These are phyloP conservation scores for Notodonta ziczac DNA, from an alignment of 2,888 invertebrate species.

Conservation along the genomic window DNA sequence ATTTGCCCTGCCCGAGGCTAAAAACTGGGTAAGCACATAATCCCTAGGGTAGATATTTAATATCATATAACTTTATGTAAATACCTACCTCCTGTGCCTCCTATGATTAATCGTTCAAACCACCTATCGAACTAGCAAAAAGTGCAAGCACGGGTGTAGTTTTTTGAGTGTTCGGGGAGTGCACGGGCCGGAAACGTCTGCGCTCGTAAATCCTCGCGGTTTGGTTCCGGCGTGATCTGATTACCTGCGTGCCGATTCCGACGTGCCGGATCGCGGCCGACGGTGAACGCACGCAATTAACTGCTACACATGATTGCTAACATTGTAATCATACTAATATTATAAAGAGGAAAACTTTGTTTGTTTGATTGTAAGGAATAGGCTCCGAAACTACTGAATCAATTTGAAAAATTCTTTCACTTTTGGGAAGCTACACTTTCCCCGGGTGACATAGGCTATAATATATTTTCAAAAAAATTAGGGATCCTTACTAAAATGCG, in stretches of 20 bases:
- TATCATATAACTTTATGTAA: too few relatives aligned
- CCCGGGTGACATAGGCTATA: too few relatives aligned
- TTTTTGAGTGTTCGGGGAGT: conserved; percentile 53
- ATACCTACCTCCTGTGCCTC: background rate
- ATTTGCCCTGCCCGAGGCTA: too few relatives aligned
- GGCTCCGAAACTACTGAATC: too few relatives aligned
- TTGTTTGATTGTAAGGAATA: too few relatives aligned
- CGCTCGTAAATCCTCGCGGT: conserved; percentile 56
- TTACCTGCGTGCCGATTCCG: conserved; percentile 52
- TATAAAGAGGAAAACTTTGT: too few relatives aligned
- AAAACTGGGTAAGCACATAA: too few relatives aligned
- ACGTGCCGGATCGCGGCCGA: conserved; percentile 21
- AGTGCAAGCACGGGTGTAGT: conserved; percentile 43
- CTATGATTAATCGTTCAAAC: conserved; percentile 40
- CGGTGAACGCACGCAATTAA: conserved; percentile 8
- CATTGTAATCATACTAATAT: background rate
- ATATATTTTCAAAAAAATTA: too few relatives aligned
- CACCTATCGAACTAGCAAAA: conserved; percentile 43
- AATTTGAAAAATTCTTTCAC: too few relatives aligned
- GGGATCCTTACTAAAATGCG: too few relatives aligned
- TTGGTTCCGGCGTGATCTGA: conserved; percentile 49
- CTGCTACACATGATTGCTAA: background rate
- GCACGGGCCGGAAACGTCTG: conserved; percentile 52
- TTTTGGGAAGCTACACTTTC: too few relatives aligned
- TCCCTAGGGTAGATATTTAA: too few relatives aligned